Percentiles rank a stretch among this genome's conserved stretches.
These are phyloP conservation scores for Fulica atra DNA, from an alignment of 2,113 vertebrate genomes.

Conservation along the genomic window DNA sequence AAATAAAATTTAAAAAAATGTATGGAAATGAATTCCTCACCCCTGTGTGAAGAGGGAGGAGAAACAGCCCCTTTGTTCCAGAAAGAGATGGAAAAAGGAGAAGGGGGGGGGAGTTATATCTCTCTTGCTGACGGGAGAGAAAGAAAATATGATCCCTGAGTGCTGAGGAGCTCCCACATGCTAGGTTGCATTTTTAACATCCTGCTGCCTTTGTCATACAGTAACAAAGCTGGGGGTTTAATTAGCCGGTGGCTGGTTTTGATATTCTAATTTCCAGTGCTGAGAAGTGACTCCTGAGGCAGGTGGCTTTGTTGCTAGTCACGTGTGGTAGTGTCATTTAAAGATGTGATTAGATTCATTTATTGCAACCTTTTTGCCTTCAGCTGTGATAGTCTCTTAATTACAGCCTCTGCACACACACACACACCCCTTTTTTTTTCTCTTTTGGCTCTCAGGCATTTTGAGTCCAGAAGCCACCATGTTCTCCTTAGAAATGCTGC, in stretches of 20 bases:
- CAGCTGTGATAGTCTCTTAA: neutral
- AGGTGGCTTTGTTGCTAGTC: neutral
- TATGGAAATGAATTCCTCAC: neutral
- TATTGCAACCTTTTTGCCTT: neutral
- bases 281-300: neutral
- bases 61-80: neutral
- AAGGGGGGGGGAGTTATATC: neutral
- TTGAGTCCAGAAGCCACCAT: neutral
- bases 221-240: neutral
- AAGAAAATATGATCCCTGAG: neutral
- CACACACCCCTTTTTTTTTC: too few relatives aligned
- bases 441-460: neutral
- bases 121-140: neutral
- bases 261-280: neutral
- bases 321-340: neutral
- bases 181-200: constrained; percentile 10
- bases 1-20: neutral
- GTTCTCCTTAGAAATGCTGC: neutral
- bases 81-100: neutral
- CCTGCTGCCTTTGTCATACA: neutral
- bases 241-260: constrained; percentile 6
- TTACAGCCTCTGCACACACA: neutral
- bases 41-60: neutral
- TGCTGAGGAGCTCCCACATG: neutral
- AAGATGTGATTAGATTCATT: constrained; percentile 18